Evolutionary conservation across 2,888 invertebrate genomes (phyloP).

Genomic region (Sinhomidia bicolor): DNA sequence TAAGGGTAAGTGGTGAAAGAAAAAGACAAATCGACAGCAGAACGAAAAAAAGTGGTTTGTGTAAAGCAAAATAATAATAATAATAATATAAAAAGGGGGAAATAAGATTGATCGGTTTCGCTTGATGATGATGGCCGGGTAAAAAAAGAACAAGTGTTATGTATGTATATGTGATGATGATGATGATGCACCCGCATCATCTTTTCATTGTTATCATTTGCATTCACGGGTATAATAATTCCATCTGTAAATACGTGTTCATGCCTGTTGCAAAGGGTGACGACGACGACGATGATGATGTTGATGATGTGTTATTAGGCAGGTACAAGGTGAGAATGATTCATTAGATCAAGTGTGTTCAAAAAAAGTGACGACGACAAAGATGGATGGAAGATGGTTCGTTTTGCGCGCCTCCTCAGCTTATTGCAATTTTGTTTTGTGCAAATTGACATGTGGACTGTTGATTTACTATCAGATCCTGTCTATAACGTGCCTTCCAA

Average conservation of each 20-base stretch:
- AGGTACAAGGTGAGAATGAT: slow-evolving; percentile 16
- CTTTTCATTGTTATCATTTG: slow-evolving; percentile 14
- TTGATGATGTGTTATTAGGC: slow-evolving; percentile 20
- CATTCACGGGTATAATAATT: no score
- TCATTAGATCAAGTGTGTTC: slow-evolving; percentile 9
- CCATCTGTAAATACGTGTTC: no score
- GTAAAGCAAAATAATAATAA: background rate
- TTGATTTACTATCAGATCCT: no score
- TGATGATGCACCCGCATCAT: slow-evolving; percentile 55
- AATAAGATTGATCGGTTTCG: slow-evolving; percentile 30
- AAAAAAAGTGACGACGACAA: slow-evolving; percentile 11
- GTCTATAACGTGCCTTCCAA: no score
- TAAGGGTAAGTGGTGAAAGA: slow-evolving; percentile 27
- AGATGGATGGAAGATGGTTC: slow-evolving; percentile 4
- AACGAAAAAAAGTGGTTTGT: slow-evolving; percentile 23
- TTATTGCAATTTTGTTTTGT: slow-evolving; percentile 8
- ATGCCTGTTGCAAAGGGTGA: background rate
- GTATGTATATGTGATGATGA: no score
- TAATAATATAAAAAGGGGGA: slow-evolving; percentile 12
- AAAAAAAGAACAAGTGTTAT: slow-evolving; percentile 2
- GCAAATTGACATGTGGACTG: slow-evolving; percentile 24
- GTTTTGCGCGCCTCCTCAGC: background rate
- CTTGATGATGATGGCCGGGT: no score
- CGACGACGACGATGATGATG: background rate
- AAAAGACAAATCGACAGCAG: slow-evolving; percentile 34